Percentiles rank a stretch among this genome's conserved stretches.
Conservation (phyloP, 2,113 vertebrate species). For the Halcyon malimbica region DNA sequence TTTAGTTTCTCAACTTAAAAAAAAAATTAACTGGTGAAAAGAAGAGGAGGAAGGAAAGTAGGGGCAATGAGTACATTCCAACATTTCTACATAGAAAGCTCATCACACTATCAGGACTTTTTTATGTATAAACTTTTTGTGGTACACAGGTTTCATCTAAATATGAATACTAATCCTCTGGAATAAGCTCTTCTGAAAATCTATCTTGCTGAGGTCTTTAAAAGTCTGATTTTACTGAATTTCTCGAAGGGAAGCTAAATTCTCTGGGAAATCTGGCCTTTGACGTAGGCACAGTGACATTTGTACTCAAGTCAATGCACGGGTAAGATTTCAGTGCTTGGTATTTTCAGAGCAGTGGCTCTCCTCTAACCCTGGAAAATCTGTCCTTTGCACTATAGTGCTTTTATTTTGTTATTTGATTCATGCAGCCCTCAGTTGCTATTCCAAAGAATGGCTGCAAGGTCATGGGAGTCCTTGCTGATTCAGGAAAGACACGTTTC, state of each 20-base stretch:
- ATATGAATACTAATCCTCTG: not conserved
- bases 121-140: not conserved
- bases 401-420: slow-evolving; percentile 50
- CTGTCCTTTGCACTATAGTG: not conserved
- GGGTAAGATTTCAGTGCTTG: not conserved
- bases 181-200: not conserved
- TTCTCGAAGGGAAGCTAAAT: not conserved
- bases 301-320: not conserved
- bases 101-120: not conserved
- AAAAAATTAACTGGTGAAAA: not conserved
- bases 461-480: slow-evolving; percentile 69
- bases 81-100: slow-evolving; percentile 23
- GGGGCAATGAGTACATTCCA: not conserved
- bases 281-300: slow-evolving; percentile 16
- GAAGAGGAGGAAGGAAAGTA: slow-evolving; percentile 1
- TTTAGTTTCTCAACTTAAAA: slow-evolving; percentile 45
- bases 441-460: slow-evolving; percentile 47
- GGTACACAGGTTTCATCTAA: not conserved
- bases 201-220: not conserved
- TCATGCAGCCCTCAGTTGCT: slow-evolving; percentile 20
- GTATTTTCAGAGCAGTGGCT: slow-evolving; percentile 10
- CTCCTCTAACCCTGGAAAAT: not conserved
- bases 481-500: slow-evolving; percentile 65
- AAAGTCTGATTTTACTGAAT: not conserved
- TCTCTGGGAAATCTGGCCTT: slow-evolving; percentile 17